These are phyloP conservation scores for Nerophis lumbriciformis DNA, from an alignment of 2,113 vertebrate genomes.

Conservation along the genomic window DNA sequence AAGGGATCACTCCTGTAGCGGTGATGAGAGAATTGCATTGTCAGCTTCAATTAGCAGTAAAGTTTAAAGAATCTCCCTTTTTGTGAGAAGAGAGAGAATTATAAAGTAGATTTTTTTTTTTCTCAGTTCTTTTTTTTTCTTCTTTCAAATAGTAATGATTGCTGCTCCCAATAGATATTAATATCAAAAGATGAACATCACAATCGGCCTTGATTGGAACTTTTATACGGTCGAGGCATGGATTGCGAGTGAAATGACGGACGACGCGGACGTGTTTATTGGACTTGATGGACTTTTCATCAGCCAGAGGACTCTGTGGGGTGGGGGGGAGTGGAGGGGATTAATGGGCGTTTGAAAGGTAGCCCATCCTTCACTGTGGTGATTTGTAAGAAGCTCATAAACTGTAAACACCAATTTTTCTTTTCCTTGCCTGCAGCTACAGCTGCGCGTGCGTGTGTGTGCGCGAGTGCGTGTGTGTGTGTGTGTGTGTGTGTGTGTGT, in stretches of 20 bases:
- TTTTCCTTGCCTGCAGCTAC: constrained; percentile 15
- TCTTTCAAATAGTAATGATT: constrained; percentile 16
- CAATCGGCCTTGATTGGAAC: constrained; percentile 4
- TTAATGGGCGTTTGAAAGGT: constrained; percentile 33
- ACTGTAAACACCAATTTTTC: constrained; percentile 26
- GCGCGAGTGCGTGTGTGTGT: not conserved
- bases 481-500: too few relatives aligned
- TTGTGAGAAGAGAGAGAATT: not conserved
- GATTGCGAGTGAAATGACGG: constrained; percentile 30
- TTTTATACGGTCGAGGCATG: constrained; percentile 16
- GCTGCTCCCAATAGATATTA: constrained; percentile 9
- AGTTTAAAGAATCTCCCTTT: not conserved
- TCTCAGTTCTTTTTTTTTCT: constrained; percentile 1
- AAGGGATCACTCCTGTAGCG: not conserved
- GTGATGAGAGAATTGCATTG: constrained; percentile 11
- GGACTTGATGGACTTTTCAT: constrained; percentile 30
- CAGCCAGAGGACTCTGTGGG: constrained; percentile 16
- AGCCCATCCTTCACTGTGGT: constrained; percentile 30
- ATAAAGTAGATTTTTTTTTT: constrained; percentile 2
- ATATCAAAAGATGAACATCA: constrained; percentile 24
- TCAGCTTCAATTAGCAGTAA: constrained; percentile 12
- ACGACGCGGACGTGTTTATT: constrained; percentile 38
- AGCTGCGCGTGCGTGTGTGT: constrained; percentile 7
- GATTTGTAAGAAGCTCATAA: constrained; percentile 34
- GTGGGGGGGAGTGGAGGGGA: constrained; percentile 1